Evolutionary conservation across 2,797 vertebrate species (phyloP).

Genomic region (Momotus momota): DNA sequence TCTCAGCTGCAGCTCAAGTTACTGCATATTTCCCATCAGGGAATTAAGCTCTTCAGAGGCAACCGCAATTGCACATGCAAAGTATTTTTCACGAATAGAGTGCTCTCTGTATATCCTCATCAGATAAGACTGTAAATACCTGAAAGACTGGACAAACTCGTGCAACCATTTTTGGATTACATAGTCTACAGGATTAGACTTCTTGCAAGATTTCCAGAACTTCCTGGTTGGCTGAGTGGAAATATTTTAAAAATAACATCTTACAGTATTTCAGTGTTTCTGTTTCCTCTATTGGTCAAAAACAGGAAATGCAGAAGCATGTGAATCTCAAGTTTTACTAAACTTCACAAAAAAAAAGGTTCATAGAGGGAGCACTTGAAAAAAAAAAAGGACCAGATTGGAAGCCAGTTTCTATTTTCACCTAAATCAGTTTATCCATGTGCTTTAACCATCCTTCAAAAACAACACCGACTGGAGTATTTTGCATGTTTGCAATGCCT

Average conservation of each 20-base stretch:
- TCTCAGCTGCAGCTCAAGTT: not conserved
- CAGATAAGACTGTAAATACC: constrained; percentile 36
- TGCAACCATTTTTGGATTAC: constrained; percentile 13
- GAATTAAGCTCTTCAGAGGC: not conserved
- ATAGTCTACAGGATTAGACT: constrained; percentile 42
- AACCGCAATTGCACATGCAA: not conserved
- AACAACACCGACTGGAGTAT: not conserved
- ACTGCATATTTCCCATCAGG: not conserved
- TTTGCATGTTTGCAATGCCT: constrained; percentile 40
- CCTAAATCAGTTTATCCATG: not conserved
- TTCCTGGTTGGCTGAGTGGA: constrained; percentile 74
- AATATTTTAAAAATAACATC: constrained; percentile 76
- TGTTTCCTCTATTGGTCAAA: constrained; percentile 75
- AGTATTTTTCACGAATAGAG: not conserved
- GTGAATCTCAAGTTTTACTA: constrained; percentile 29
- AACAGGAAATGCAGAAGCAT: constrained; percentile 79
- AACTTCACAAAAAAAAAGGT: constrained; percentile 21
- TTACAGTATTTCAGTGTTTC: constrained; percentile 70
- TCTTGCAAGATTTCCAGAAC: constrained; percentile 69
- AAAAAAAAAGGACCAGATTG: not conserved
- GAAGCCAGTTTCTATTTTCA: constrained; percentile 43
- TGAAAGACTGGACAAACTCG: constrained; percentile 39
- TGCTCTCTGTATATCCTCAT: not conserved
- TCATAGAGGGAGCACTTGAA: constrained; percentile 6
- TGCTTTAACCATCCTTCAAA: constrained; percentile 25